These are phyloP conservation scores for Etheostoma cragini DNA, from an alignment of 2,113 vertebrate genomes.

Conservation along the genomic window DNA sequence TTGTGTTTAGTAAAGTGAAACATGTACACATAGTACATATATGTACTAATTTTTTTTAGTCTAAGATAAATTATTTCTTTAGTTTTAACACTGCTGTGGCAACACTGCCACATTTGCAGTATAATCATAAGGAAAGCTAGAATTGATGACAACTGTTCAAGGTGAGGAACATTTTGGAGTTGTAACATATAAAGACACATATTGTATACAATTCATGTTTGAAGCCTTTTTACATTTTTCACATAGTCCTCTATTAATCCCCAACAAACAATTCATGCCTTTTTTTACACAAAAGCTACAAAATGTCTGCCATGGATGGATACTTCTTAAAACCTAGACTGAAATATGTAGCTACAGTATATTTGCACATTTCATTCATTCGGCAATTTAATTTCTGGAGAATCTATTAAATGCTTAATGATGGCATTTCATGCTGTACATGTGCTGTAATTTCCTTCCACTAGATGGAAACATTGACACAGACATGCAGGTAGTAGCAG, in stretches of 20 bases:
- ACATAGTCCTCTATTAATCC: background rate
- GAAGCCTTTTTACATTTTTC: too few species aligned
- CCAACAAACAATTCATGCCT: too few species aligned
- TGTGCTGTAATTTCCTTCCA: conserved; percentile 26
- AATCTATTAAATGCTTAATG: background rate
- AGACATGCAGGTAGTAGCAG: background rate
- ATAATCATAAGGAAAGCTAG: background rate
- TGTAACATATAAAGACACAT: background rate
- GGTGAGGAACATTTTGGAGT: background rate
- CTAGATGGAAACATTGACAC: conserved; percentile 61
- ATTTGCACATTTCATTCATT: background rate
- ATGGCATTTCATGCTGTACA: background rate
- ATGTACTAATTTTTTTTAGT: background rate
- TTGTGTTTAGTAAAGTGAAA: background rate
- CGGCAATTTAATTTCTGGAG: background rate
- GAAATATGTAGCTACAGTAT: background rate
- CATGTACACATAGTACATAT: background rate
- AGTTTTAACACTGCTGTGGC: background rate
- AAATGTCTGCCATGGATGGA: background rate
- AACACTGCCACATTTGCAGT: background rate
- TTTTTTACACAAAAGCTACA: background rate
- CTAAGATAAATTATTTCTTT: background rate
- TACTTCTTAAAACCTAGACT: background rate
- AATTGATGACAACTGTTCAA: background rate
- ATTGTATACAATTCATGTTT: background rate